Percentiles rank a stretch among this genome's conserved stretches.
Conservation (phyloP, 2,888 invertebrate genomes). For the Conops quadrifasciatus region DNA sequence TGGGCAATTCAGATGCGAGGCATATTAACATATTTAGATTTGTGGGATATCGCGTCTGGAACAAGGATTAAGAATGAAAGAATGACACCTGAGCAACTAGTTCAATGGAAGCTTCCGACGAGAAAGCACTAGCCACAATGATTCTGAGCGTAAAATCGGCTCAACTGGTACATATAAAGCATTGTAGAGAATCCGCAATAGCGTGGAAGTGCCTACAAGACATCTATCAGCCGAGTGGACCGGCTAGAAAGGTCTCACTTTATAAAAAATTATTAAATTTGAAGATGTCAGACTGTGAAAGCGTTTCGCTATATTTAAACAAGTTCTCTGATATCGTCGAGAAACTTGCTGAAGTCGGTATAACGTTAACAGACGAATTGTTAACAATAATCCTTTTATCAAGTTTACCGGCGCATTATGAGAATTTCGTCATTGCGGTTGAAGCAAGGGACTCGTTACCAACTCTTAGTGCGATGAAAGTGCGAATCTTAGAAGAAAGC, state of each 20-base stretch:
- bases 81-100: not conserved
- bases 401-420: conserved; percentile 32
- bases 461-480: conserved; percentile 26
- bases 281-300: conserved; percentile 18
- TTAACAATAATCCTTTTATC: conserved; percentile 38
- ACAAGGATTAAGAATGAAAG: not conserved
- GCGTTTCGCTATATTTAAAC: conserved; percentile 32
- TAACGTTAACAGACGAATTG: conserved; percentile 31
- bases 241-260: conserved; percentile 33
- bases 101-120: not conserved
- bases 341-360: conserved; percentile 27
- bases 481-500: conserved; percentile 35
- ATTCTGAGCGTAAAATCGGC: conserved; percentile 5
- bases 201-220: conserved; percentile 32
- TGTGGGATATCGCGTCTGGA: conserved; percentile 17
- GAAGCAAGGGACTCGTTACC: conserved; percentile 39
- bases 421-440: conserved; percentile 40
- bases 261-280: conserved; percentile 38
- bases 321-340: conserved; percentile 32
- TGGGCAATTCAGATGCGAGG: too few species aligned
- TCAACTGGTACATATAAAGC: conserved; percentile 17
- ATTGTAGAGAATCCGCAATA: conserved; percentile 28
- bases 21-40: not conserved
- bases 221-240: conserved; percentile 38
- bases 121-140: conserved; percentile 21